Percentiles rank a stretch among this genome's conserved stretches.
These are phyloP conservation scores for Falco novaeseelandiae DNA, from an alignment of 2,797 vertebrate genomes.

Conservation along the genomic window DNA sequence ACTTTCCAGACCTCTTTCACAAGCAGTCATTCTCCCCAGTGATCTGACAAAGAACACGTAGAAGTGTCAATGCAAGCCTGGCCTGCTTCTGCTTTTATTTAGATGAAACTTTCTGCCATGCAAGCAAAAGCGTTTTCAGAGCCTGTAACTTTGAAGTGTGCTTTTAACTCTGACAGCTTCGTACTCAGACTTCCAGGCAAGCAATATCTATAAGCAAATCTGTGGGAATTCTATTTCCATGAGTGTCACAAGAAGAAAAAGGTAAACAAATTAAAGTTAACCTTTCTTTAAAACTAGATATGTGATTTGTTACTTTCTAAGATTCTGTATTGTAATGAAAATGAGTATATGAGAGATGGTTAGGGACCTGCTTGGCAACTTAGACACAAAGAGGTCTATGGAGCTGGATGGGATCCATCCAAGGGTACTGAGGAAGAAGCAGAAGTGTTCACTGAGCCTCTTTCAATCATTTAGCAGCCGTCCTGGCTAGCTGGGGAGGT, in stretches of 20 bases:
- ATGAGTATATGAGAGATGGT: not conserved
- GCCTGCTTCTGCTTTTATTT: conserved; percentile 3
- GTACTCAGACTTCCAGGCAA: not conserved
- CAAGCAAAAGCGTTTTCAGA: not conserved
- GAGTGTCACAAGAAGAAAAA: not conserved
- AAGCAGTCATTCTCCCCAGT: not conserved
- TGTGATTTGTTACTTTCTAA: not conserved
- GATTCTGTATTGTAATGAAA: not conserved
- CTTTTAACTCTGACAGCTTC: not conserved
- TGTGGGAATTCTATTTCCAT: not conserved
- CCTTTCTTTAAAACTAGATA: not conserved
- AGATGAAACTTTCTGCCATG: not conserved
- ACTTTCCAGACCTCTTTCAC: conserved; percentile 20
- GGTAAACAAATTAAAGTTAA: not conserved
- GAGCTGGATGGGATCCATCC: not conserved
- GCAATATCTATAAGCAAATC: not conserved
- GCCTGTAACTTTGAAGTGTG: not conserved
- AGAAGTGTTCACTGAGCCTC: not conserved
- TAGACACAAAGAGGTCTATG: not conserved
- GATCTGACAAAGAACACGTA: not conserved
- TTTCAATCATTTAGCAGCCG: not conserved
- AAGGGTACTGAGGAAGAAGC: not conserved
- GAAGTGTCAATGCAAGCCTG: not conserved
- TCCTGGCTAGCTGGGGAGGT: too few species aligned
- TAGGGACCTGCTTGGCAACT: not conserved